Evolutionary conservation across 1,140 invertebrate genomes (phyloP), one percentile per base, ranked within the genome.

Genomic region (Philopotamus ludificatus): DNA sequence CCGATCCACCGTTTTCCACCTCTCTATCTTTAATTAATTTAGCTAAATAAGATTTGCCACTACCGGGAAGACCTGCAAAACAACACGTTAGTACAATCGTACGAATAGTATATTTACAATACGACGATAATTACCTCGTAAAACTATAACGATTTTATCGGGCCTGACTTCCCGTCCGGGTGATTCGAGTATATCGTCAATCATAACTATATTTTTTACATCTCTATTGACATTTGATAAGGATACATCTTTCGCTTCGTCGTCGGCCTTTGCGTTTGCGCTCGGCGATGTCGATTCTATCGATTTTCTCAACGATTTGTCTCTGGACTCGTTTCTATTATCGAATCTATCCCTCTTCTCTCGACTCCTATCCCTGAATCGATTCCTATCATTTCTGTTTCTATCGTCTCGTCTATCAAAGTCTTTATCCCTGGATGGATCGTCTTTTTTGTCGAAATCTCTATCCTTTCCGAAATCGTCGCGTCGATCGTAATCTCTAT

Each of bases 31-130:
- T 92, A 44, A 95, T 91, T 25, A 94, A 78, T 81, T 93, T 94
- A 2, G 92, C 90, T 70, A 93, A 82, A 78, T 88, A 90, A 23
- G 91, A 92, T 81, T 95, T 95, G 45, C 94, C 93, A 77, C 91
- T 91, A 1, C 94, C 93, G 15, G 94, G 93, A 51, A 90, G 86
- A 16, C 94, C 93, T 81, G 4, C 28, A 34, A 34, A 34, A 34
- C 12, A 34, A 34, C 4, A 34, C n/a, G n/a, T 34, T 34, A 54
- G 51, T 7, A 54, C 4, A 34, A 22, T 12, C 21, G 23, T 1
- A 64, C 10, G 10, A 65, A 34, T 59, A 66, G 63, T 39, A 57
- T 51, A 21, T 51, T 50, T 39, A 28, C 20, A 63, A 53, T 20
- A 41, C 49, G 47, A 62, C n/a, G 9, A 50, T 44, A 63, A 61